phyloP scores from a whole-genome alignment of 2,888 invertebrate species.

The Linnaemya vulpina region DNA sequence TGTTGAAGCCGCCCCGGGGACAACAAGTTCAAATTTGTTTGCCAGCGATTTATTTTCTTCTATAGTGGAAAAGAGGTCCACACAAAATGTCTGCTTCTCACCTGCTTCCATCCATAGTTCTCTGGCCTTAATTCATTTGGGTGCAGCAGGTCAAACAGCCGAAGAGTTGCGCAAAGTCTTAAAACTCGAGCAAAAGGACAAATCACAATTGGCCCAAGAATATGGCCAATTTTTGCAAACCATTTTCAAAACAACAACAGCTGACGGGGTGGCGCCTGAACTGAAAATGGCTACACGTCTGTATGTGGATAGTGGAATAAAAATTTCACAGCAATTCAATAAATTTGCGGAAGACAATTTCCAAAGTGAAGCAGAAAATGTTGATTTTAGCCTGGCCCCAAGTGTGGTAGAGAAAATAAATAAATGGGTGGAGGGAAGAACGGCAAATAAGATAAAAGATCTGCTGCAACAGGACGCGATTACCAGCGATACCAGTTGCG shows the following conservation, averaged over 20 bases:
- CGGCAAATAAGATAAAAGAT: constrained; percentile 91
- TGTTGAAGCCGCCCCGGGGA: constrained; percentile 69
- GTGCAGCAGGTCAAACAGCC: constrained; percentile 85
- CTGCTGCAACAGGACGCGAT: constrained; percentile 87
- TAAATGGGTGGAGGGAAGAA: constrained; percentile 90
- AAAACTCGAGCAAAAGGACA: constrained; percentile 73
- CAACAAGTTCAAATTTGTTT: constrained; percentile 75
- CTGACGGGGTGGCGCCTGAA: constrained; percentile 65
- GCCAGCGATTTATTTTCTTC: constrained; percentile 75
- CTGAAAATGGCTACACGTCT: constrained; percentile 88
- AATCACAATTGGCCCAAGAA: constrained; percentile 74
- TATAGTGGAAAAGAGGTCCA: constrained; percentile 64
- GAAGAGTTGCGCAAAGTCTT: constrained; percentile 76
- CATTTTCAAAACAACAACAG: constrained; percentile 67
- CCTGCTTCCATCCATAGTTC: constrained; percentile 87
- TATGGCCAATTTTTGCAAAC: constrained; percentile 76
- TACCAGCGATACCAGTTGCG: constrained; percentile 85
- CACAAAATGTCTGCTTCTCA: constrained; percentile 77
- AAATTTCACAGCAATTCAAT: constrained; percentile 85
- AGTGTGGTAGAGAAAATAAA: constrained; percentile 87
- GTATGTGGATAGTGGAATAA: constrained; percentile 85
- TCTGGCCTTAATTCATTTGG: constrained; percentile 88
- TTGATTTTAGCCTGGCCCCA: constrained; percentile 85
- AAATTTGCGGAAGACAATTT: constrained; percentile 86
- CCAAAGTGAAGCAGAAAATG: constrained; percentile 85